Evolutionary conservation across 2,113 vertebrate species (phyloP), one percentile per base, ranked within the genome.

Genomic region (Prietella phreatophila): DNA sequence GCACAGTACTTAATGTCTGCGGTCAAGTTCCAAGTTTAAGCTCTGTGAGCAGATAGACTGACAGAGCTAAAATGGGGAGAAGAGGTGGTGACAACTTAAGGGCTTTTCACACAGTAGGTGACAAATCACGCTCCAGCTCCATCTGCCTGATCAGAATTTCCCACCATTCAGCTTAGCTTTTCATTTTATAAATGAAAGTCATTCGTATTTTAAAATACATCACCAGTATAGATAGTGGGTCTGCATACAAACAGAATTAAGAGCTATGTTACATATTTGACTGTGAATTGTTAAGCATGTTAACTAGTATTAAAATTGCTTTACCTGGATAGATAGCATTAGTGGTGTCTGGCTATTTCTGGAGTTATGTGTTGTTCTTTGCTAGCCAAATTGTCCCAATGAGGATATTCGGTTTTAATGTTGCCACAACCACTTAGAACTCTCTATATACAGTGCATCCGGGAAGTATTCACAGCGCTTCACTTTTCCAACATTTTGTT

Each of bases 41-140:
- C 55, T 82, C 56, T 82, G 56, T 61, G 56, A 82, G 80, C 80
- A 82, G 80, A 82, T 61, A 82, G 36, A 82, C 30, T 61, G 80
- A 80, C 78, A 80, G 53, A 60, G 27, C 27, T 79, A 79, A 79
- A 79, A 79, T 79, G 50, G 56, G n/a, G 55, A 82, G 60, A 58
- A 36, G 50, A 82, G 80, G 80, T 82, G 80, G 80, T 82, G 80
- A 61, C 80, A 82, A 82, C 33, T 61, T 82, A 82, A 82, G 56
- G 80, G 80, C n/a, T 82, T 82, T 82, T 82, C 56, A 39, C 80
- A 82, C 80, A 42, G 33, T 56, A 82, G 80, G 56, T 82, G 80
- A 82, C 56, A 82, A 42, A 39, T 82, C 55, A 36, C 11, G 39
- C 27, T 36, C 80, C 20, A 0, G 80, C 80, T 82, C 56, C 80